Conservation (phyloP, 2,113 vertebrate species). For the Miniopterus natalensis region DNA sequence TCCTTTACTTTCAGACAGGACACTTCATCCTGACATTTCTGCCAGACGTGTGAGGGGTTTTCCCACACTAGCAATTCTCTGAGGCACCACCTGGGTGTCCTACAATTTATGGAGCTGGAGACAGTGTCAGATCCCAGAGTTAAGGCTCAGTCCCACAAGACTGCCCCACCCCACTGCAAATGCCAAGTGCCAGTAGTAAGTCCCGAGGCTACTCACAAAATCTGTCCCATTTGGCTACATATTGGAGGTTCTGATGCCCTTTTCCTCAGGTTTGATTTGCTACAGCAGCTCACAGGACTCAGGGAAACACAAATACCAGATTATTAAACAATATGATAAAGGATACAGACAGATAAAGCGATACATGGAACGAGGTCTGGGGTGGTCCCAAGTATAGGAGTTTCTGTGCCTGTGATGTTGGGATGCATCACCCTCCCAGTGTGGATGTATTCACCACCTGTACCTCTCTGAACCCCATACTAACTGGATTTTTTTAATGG, state of each 20-base stretch:
- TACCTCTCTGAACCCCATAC: background rate
- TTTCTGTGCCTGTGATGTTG: background rate
- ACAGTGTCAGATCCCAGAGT: background rate
- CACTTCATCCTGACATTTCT: background rate
- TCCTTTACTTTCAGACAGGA: background rate
- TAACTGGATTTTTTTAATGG: background rate
- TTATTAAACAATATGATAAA: background rate
- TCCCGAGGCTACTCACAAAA: background rate
- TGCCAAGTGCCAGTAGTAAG: background rate
- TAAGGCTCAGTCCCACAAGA: background rate
- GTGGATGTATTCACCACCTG: background rate
- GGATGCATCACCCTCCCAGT: background rate
- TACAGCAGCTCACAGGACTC: background rate
- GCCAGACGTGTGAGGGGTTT: background rate
- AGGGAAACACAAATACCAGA: background rate
- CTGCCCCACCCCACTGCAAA: background rate
- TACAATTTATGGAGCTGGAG: background rate
- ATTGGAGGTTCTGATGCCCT: background rate
- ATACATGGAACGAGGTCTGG: background rate
- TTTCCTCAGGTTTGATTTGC: background rate
- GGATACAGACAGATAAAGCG: background rate
- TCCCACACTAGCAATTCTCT: background rate
- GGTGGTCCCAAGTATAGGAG: background rate
- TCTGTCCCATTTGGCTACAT: background rate
- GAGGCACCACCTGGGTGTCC: no score